phyloP scores from a whole-genome alignment of 1,140 invertebrate species.

The Papilio polyxenes region DNA sequence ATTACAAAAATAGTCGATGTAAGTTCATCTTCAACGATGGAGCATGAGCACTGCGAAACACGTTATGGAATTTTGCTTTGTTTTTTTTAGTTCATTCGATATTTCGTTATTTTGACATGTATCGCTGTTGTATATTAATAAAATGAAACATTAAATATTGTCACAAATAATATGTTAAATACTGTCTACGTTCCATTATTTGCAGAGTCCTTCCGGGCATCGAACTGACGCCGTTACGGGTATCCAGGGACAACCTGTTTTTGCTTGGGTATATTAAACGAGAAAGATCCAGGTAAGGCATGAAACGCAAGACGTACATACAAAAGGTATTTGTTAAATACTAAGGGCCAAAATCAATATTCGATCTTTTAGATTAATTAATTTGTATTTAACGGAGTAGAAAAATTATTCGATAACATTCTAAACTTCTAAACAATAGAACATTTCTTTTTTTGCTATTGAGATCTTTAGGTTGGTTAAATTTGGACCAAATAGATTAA shows the following conservation, averaged over 20 bases:
- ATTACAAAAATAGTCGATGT: too few species aligned
- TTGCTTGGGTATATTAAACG: constrained; percentile 44
- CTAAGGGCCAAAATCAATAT: background rate
- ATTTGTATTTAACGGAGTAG: too few species aligned
- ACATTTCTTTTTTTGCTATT: background rate
- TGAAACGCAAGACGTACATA: background rate
- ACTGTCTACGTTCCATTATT: background rate
- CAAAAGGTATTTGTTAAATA: background rate
- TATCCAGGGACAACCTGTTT: constrained; percentile 51
- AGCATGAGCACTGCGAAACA: too few species aligned
- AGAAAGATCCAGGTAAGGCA: constrained; percentile 37
- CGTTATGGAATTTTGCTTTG: too few species aligned
- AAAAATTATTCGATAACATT: too few species aligned
- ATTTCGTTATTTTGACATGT: too few species aligned
- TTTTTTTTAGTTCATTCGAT: too few species aligned
- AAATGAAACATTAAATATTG: background rate
- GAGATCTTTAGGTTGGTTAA: background rate
- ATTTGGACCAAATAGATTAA: too few species aligned
- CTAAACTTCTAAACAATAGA: too few species aligned
- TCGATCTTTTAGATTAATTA: too few species aligned
- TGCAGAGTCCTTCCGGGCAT: constrained; percentile 44
- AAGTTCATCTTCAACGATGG: too few species aligned
- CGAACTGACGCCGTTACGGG: constrained; percentile 53
- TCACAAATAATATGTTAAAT: background rate
- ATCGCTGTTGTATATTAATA: background rate